Evolutionary conservation across 2,113 vertebrate species (phyloP).

Genomic region (Erythrocercus mccallii): DNA sequence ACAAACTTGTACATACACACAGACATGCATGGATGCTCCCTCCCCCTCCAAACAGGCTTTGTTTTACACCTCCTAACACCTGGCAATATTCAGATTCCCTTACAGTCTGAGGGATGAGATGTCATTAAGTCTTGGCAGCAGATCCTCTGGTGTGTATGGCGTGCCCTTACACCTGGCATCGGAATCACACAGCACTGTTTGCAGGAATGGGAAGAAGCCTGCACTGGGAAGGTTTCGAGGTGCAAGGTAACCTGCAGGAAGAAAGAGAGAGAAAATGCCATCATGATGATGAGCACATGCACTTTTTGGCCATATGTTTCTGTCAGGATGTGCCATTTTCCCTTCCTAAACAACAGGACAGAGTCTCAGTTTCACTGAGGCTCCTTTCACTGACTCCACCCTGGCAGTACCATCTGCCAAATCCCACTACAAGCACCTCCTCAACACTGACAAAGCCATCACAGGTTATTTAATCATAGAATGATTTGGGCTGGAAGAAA

Average conservation of each 20-base stretch:
- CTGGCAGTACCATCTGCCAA: background rate
- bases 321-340: background rate
- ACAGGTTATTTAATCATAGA: background rate
- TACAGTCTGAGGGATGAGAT: conserved; percentile 55
- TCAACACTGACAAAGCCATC: background rate
- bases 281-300: background rate
- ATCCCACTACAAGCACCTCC: background rate
- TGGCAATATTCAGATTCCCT: background rate
- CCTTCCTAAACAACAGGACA: background rate
- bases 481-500: background rate
- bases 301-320: background rate
- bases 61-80: background rate
- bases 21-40: background rate
- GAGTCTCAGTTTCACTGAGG: background rate
- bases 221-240: conserved; percentile 92
- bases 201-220: conserved; percentile 92
- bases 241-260: conserved; percentile 84
- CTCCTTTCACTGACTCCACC: background rate
- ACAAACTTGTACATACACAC: background rate
- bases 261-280: background rate
- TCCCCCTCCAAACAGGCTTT: background rate
- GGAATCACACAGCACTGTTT: conserved; percentile 88
- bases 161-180: conserved; percentile 84
- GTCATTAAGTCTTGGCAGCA: conserved; percentile 63
- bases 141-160: conserved; percentile 69